Evolutionary conservation across 2,797 vertebrate genomes (phyloP).

Genomic region (Galago senegalensis): DNA sequence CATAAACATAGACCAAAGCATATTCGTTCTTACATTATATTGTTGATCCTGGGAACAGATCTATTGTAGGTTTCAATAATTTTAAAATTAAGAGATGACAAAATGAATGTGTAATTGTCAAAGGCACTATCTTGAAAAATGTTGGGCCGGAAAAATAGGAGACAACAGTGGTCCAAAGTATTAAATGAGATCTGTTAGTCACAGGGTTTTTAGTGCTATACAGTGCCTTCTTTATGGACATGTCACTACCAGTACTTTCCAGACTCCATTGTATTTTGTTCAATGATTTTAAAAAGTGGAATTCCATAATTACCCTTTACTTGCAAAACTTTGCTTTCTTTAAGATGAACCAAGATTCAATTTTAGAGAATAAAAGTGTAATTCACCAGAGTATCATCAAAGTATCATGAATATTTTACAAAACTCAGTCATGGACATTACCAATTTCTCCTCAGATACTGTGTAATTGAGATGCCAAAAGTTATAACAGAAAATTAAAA

Average conservation of each 20-base stretch:
- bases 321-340: conserved; percentile 18
- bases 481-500: conserved; percentile 12
- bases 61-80: background rate
- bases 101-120: background rate
- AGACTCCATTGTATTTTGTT: background rate
- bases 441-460: background rate
- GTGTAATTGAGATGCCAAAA: background rate
- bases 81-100: conserved; percentile 20
- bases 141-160: background rate
- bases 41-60: background rate
- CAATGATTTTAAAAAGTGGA: background rate
- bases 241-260: background rate
- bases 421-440: background rate
- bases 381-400: conserved; percentile 16
- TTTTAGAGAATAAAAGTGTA: conserved; percentile 6
- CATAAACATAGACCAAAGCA: background rate
- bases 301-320: background rate
- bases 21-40: background rate
- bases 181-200: background rate
- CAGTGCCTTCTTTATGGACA: background rate
- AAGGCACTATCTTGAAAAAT: conserved; percentile 28
- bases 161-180: background rate
- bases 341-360: background rate
- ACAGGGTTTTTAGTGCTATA: background rate
- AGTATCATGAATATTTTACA: conserved; percentile 44